A percentile compares a stretch with the other conserved stretches of the same genome.
phyloP scores from a whole-genome alignment of 1,140 invertebrate genomes.

The Holotrichia oblita region DNA sequence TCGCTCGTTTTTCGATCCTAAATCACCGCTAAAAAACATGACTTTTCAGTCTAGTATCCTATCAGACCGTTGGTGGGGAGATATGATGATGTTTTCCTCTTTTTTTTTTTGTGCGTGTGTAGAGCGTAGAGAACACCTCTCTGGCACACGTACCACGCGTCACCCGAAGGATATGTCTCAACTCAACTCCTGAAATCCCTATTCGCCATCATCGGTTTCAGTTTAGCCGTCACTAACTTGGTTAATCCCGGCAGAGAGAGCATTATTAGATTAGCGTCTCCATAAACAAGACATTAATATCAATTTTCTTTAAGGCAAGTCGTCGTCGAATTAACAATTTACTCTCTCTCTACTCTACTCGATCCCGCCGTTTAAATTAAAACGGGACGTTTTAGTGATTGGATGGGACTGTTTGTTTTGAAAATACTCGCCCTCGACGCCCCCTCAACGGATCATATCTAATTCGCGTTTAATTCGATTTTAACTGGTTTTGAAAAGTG shows the following conservation, averaged over 20 bases:
- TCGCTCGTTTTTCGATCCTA: not conserved
- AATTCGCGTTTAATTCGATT: not conserved
- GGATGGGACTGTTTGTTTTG: conserved; percentile 30
- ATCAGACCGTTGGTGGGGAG: too few species aligned
- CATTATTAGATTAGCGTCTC: conserved; percentile 51
- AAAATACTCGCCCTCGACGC: conserved; percentile 1
- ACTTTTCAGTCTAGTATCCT: conserved; percentile 10
- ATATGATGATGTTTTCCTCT: too few species aligned
- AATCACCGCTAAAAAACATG: not conserved
- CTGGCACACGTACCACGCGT: conserved; percentile 9
- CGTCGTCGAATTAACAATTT: conserved; percentile 49
- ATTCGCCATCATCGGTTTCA: not conserved
- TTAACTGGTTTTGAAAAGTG: conserved; percentile 20
- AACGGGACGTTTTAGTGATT: conserved; percentile 21
- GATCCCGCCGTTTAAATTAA: conserved; percentile 31
- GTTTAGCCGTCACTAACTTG: conserved; percentile 21
- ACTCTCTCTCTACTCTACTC: too few species aligned
- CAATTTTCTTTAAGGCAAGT: conserved; percentile 46
- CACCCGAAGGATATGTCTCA: conserved; percentile 9
- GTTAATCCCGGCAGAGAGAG: conserved; percentile 7
- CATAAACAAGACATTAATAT: conserved; percentile 53
- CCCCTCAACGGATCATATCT: not conserved
- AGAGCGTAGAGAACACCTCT: too few species aligned
- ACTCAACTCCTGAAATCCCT: conserved; percentile 37
- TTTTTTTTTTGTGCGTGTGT: too few species aligned